Base-by-base conservation (phyloP, 2,113 vertebrate genomes). In the Tinamus guttatus region DNA sequence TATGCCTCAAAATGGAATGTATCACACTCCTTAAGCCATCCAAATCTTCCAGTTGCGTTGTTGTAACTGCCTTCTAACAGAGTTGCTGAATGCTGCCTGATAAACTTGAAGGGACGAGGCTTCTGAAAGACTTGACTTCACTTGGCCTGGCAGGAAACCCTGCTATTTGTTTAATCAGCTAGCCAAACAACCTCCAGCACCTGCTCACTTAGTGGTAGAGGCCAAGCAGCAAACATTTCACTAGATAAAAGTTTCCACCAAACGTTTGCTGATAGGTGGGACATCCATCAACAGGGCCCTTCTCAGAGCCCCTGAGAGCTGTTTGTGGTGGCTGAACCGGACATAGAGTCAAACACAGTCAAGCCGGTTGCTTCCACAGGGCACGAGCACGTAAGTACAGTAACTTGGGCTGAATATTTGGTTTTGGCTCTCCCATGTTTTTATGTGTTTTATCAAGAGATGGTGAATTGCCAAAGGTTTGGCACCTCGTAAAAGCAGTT, bases 131-230 rank as follows among this genome's bases (percentile, higher is more conserved):
- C 11, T 91, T 58, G 54, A 59, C 56, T 87, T 85, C 63, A 73
- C 59, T 71, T 87, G 60, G 8, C 56, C 62, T 89, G 77, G 69
- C 78, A 92, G 81, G 77, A 81, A 89, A 47, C 3, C 1, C 62
- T 52, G 58, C 22, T 49, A 41, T 90, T 94, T 95, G 59, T 95
- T 96, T 92, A 58, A 81, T 30, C 91, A 95, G 83, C 95, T 96
- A 94, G 40, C 70, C 91, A 92, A 96, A 93, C 81, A 95, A 89
- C 47, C 10, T 92, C 65, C 52, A 73, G 77, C 84, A 89, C 86
- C 84, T 92, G 77, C 56, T 90, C 38, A 62, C 34, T 47, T 58
- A 81, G 45, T 21, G 51, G 47, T 79, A 64, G 62, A 93, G 74
- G 86, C 81, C 58, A 74, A 91, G 58, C 36, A 87, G 58, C 65